Evolutionary conservation across 2,113 vertebrate species (phyloP).

Genomic region (Australoheros scitulus): DNA sequence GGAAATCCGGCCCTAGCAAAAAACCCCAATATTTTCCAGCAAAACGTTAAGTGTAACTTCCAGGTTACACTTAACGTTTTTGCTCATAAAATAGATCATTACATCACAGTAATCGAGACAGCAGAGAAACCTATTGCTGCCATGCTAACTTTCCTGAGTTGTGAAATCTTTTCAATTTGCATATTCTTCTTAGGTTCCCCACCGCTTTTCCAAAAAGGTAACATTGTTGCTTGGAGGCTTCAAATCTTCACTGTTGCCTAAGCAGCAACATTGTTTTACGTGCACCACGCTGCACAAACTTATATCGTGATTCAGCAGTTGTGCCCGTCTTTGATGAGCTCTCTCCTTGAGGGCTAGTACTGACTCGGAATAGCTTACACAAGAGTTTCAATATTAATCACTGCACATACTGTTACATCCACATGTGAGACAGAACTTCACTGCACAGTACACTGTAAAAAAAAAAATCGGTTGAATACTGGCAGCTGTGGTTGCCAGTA

Average conservation of each 20-base stretch:
- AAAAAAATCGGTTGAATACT: too few species aligned
- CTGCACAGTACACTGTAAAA: neutral
- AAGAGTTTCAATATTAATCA: constrained; percentile 32
- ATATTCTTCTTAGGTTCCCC: neutral
- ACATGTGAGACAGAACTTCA: constrained; percentile 2
- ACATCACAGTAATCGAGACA: neutral
- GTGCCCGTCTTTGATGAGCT: neutral
- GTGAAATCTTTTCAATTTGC: neutral
- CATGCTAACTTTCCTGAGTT: neutral
- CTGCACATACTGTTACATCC: neutral
- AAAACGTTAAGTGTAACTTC: neutral
- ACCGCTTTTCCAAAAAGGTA: neutral
- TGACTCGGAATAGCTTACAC: constrained; percentile 24
- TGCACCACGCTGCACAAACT: neutral
- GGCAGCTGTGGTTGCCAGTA: too few species aligned
- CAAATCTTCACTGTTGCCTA: neutral
- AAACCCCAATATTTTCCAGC: neutral
- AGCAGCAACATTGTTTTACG: neutral
- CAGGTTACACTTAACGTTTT: neutral
- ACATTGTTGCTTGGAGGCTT: neutral
- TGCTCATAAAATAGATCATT: neutral
- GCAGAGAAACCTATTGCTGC: neutral
- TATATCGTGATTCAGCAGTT: constrained; percentile 19
- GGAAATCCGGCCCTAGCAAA: neutral
- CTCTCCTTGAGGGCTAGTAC: neutral